phyloP scores from a whole-genome alignment of 2,113 vertebrate species.

The Petrocephalus microphthalmus region DNA sequence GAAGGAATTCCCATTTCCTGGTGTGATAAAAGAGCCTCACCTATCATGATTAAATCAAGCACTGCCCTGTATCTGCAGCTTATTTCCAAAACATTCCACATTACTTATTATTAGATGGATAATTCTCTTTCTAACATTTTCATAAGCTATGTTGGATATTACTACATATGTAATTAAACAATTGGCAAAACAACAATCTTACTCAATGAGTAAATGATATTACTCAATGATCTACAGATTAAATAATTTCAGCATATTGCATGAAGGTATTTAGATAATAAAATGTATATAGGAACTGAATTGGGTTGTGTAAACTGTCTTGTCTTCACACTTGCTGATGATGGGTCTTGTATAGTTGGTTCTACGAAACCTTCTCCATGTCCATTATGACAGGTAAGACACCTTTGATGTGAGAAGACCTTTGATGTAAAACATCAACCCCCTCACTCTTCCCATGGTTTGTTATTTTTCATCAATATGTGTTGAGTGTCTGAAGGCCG shows the following conservation, averaged over 20 bases:
- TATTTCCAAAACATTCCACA: not conserved
- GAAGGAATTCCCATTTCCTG: not conserved
- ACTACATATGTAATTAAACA: not conserved
- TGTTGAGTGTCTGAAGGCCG: not conserved
- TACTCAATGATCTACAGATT: not conserved
- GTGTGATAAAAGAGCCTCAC: not conserved
- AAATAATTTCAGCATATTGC: not conserved
- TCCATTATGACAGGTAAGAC: not conserved
- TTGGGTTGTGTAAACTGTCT: not conserved
- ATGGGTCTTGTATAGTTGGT: not conserved
- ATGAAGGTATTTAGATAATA: not conserved
- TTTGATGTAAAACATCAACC: not conserved
- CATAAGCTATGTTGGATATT: not conserved
- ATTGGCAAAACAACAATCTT: no score
- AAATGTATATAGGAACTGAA: not conserved
- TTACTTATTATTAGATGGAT: not conserved
- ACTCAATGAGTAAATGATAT: no score
- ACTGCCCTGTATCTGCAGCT: not conserved
- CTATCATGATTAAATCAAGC: slow-evolving; percentile 3
- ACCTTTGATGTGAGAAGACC: not conserved
- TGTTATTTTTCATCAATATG: not conserved
- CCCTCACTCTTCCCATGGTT: not conserved
- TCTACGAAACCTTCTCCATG: not conserved
- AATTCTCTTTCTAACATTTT: not conserved
- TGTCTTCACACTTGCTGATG: not conserved